Base-by-base conservation (phyloP, 2,797 vertebrate species). In the Scarus forsteni region DNA sequence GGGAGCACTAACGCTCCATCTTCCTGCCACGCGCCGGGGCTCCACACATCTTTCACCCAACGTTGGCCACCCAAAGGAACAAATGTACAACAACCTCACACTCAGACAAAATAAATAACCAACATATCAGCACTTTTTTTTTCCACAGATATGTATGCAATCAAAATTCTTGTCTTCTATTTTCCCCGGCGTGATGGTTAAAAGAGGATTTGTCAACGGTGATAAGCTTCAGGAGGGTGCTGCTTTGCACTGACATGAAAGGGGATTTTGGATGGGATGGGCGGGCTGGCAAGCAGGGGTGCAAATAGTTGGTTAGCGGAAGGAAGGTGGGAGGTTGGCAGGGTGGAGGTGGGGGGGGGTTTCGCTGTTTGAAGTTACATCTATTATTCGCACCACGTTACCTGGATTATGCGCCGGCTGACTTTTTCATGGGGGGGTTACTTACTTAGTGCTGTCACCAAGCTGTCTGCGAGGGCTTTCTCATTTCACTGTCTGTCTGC, bases 391-490 rank as follows among this genome's bases (percentile, higher is more conserved):
- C 75, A 64, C 79, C 80, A 82, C 64, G 82, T 79, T 89, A 89
- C 87, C 85, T 90, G 88, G 92, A 93, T 93, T 91, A 93, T 89
- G 84, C 75, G 70, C 67, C 16, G 59, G 61, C 61, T 87, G 79
- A 87, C 79, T 85, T 58, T 54, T 15, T 44, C n/a, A 54, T 48
- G 60, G 52, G 64, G 55, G 77, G 59, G 78, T 89, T 78, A 75
- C 80, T 87, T 79, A 76, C 81, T 86, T 85, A 76, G 75, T 59
- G 67, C 77, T 86, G 85, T 92, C 88, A 90, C 76, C 81, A 63
- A 76, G 75, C 66, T 76, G 85, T 77, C 82, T 84, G 64, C 27
- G 73, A 83, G 58, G 66, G 74, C 65, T 89, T 87, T 86, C 81
- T 86, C 75, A 75, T 85, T 83, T 82, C 70, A 70, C 79, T 76